Conservation (phyloP, 2,113 vertebrate species). For the Stigmatopora nigra region DNA sequence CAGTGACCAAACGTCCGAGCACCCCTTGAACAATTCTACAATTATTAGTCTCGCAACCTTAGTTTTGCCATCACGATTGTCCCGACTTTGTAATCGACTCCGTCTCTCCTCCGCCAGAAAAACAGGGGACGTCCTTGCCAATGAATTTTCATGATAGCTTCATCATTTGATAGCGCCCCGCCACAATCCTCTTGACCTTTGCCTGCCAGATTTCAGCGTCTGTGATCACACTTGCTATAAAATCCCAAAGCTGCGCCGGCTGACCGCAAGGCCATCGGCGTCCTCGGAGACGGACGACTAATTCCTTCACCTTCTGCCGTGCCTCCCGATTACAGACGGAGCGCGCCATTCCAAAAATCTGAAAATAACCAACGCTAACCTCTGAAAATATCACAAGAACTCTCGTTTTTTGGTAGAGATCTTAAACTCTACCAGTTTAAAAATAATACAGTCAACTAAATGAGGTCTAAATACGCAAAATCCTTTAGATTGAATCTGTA, state of each 20-base stretch:
- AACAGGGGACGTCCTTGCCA: slow-evolving; percentile 17
- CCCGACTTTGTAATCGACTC: slow-evolving; percentile 1
- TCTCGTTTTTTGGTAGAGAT: no score
- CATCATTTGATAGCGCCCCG: slow-evolving; percentile 14
- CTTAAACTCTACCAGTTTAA: no score
- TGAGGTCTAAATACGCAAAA: no score
- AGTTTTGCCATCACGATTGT: slow-evolving; percentile 16
- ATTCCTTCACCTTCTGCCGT: slow-evolving; percentile 8
- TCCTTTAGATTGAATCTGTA: no score
- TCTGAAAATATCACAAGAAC: no score
- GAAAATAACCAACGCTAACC: not conserved
- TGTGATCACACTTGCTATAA: slow-evolving; percentile 25
- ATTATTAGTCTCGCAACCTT: not conserved
- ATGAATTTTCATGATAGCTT: slow-evolving; percentile 30
- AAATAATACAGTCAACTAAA: no score
- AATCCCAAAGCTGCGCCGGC: slow-evolving; percentile 22
- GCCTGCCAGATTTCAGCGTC: slow-evolving; percentile 28
- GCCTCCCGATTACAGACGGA: slow-evolving; percentile 10
- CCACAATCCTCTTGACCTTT: slow-evolving; percentile 39
- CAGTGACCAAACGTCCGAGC: no score
- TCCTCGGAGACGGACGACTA: slow-evolving; percentile 4
- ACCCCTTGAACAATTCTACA: not conserved
- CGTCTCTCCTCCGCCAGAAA: slow-evolving; percentile 3
- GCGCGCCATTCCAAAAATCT: not conserved
- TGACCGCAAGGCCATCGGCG: slow-evolving; percentile 12